Evolutionary conservation across 2,797 vertebrate species (phyloP).

Genomic region (Botia kubotai): DNA sequence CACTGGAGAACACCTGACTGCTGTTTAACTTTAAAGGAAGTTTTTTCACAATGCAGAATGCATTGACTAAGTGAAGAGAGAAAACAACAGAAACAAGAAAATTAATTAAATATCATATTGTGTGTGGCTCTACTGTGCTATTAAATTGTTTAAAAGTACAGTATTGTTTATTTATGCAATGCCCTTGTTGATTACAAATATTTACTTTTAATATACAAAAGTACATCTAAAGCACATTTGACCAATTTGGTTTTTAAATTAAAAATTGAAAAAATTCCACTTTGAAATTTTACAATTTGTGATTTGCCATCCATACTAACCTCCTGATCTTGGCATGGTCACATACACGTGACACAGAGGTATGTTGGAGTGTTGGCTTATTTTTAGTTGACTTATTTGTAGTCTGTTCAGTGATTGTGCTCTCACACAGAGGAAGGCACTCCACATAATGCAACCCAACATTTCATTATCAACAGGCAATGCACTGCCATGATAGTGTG

Average conservation of each 20-base stretch:
- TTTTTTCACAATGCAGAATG: not conserved
- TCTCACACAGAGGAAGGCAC: constrained; percentile 38
- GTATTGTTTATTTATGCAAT: not conserved
- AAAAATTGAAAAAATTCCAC: too few species aligned
- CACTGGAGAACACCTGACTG: not conserved
- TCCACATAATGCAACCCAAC: constrained; percentile 50
- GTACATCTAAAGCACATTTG: too few species aligned
- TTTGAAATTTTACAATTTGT: not conserved
- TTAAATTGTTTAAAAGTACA: not conserved
- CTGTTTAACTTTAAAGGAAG: constrained; percentile 10
- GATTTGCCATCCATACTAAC: not conserved
- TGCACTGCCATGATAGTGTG: constrained; percentile 25
- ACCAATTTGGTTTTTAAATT: too few species aligned
- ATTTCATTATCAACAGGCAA: constrained; percentile 47
- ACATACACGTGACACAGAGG: not conserved
- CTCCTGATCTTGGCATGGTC: not conserved
- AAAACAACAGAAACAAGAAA: too few species aligned
- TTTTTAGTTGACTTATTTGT: constrained; percentile 24
- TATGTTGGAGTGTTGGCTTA: not conserved
- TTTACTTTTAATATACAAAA: too few species aligned
- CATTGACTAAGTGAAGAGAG: not conserved
- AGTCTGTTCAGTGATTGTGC: constrained; percentile 34
- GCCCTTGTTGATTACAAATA: not conserved
- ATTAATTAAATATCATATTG: not conserved
- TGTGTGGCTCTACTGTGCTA: not conserved